Evolutionary conservation across 2,113 vertebrate species (phyloP), one percentile per base, ranked within the genome.

Genomic region (Hippocampus mohnikei): DNA sequence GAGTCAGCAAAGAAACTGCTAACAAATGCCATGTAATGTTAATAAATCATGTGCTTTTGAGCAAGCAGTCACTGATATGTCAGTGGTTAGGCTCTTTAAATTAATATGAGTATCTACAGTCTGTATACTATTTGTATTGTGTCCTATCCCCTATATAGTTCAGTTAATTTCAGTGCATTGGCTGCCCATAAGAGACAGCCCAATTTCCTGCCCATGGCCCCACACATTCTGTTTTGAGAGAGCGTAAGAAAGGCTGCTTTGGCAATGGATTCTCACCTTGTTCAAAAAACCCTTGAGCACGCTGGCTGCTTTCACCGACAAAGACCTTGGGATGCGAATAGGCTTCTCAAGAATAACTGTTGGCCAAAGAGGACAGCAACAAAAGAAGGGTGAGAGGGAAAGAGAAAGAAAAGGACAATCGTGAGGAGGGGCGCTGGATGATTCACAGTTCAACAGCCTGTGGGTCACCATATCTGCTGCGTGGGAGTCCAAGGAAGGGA

Each of bases 261-360:
- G 73, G 70, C 70, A 69, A 67, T 42, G 62, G 72, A 78, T 53
- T 88, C 76, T 87, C 92, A 98, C 97, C 97, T 99, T 99, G 90
- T 98, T 98, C 79, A 99, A 92, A 93, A 99, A 99, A 84, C 97
- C 97, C 90, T 99, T 99, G 80, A 99, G 89, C 83, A 98, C 97
- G 46, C 97, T 95, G 83, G 97, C 97, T 81, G 97, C 97, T 91
- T 99, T 99, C 88, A 99, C 96, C 2, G 97, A 99, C 80, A 99
- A 92, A 88, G 98, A 98, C 74, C 97, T 95, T 76, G 97, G 97
- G 78, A 99, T 98, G 85, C 96, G 94, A 90, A 99, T 98, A 55
- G 97, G 97, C 91, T 98, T 99, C 91, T 99, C 97, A 60, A 99
- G 95, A 91, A 99, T 98, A 88, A 97, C 95, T 97, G 90, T 84